Conservation (phyloP, 2,113 vertebrate genomes). For the Egretta garzetta region DNA sequence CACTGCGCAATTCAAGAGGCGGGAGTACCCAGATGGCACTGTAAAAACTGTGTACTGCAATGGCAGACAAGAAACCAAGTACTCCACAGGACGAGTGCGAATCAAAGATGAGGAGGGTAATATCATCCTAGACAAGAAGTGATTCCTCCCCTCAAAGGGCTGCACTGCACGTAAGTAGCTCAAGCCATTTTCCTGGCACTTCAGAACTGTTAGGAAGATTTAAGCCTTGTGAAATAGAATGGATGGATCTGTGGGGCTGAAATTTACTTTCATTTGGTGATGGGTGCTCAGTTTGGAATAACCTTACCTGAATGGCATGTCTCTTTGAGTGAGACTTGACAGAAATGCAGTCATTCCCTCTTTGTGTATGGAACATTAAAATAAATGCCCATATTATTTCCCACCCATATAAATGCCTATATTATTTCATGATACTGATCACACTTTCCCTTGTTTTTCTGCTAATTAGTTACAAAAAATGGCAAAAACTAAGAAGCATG, state of each 20-base stretch:
- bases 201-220: neutral
- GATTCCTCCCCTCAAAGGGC: neutral
- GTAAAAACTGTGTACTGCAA: constrained; percentile 71
- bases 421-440: neutral
- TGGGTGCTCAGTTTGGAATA: neutral
- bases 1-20: constrained; percentile 69
- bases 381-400: neutral
- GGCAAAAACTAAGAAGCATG: neutral
- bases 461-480: neutral
- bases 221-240: neutral
- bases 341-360: neutral
- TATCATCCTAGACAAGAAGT: constrained; percentile 52
- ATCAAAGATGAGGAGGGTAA: constrained; percentile 54
- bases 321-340: neutral
- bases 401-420: neutral
- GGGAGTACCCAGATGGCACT: constrained; percentile 76
- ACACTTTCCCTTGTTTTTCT: neutral
- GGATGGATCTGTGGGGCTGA: neutral
- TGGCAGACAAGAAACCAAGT: constrained; percentile 68
- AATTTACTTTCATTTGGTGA: neutral
- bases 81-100: constrained; percentile 47
- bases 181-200: neutral
- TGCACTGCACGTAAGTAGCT: fast-evolving
- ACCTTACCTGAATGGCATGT: neutral
- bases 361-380: neutral